These are phyloP conservation scores for Amia ocellicauda DNA, from an alignment of 2,113 vertebrate genomes.

Conservation along the genomic window DNA sequence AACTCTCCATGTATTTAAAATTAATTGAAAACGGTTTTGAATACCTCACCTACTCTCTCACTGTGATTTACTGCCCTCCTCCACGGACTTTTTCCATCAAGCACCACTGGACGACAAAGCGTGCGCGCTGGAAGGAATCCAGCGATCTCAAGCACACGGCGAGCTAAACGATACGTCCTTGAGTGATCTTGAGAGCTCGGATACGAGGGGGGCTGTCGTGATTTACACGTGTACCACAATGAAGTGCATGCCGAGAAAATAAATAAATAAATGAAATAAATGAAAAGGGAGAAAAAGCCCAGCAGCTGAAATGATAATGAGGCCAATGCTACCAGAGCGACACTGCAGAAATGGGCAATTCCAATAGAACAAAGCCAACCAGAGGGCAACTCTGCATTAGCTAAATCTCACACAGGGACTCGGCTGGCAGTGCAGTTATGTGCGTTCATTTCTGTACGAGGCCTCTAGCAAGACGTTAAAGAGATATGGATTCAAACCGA, in stretches of 20 bases:
- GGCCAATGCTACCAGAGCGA: slow-evolving; percentile 1
- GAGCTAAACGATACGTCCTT: slow-evolving; percentile 11
- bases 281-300: neutral
- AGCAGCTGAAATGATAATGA: neutral
- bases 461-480: slow-evolving; percentile 47
- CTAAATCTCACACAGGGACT: slow-evolving; percentile 34
- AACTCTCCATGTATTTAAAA: too few relatives aligned
- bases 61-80: slow-evolving; percentile 8
- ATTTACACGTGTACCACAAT: neutral
- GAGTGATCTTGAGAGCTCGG: neutral
- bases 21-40: too few relatives aligned
- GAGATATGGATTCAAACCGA: slow-evolving; percentile 37
- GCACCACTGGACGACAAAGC: neutral
- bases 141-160: neutral
- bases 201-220: neutral
- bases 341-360: slow-evolving; percentile 16
- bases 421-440: slow-evolving; percentile 22
- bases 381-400: slow-evolving; percentile 32
- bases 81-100: slow-evolving; percentile 8
- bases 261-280: slow-evolving; percentile 17
- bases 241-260: slow-evolving; percentile 6
- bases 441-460: slow-evolving; percentile 45
- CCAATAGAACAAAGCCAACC: slow-evolving; percentile 17
- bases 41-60: neutral
- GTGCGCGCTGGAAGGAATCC: slow-evolving; percentile 1